These are phyloP conservation scores for Auanema freiburgensis DNA, from an alignment of 2,888 invertebrate species.

Conservation along the genomic window DNA sequence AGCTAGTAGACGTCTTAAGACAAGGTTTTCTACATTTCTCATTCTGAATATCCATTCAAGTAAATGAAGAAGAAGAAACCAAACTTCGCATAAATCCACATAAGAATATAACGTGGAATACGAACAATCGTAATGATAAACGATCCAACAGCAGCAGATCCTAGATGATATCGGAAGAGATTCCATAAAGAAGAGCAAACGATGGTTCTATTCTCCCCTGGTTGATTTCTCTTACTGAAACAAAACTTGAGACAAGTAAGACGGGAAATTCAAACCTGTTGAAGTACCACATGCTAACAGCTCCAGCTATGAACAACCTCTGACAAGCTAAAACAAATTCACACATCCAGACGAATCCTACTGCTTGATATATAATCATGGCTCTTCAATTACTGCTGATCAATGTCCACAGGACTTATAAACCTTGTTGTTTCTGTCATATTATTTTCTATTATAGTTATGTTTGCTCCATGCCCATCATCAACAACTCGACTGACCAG, in stretches of 20 bases:
- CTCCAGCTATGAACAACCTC: constrained; percentile 88
- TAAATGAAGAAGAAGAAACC: constrained; percentile 61
- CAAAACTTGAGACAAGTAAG: not conserved
- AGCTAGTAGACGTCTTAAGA: constrained; percentile 69
- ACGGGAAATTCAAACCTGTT: constrained; percentile 70
- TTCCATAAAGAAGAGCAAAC: constrained; percentile 15
- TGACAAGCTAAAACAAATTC: constrained; percentile 93
- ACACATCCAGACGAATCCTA: constrained; percentile 87
- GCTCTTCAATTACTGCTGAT: constrained; percentile 70
- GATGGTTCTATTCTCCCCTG: not conserved
- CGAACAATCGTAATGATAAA: constrained; percentile 66
- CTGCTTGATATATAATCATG: constrained; percentile 89
- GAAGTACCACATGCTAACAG: constrained; percentile 93
- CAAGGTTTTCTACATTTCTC: constrained; percentile 62
- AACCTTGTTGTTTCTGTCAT: constrained; percentile 18
- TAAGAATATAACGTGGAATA: constrained; percentile 66
- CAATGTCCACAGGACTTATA: not conserved
- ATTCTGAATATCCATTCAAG: constrained; percentile 54
- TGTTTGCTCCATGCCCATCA: constrained; percentile 4
- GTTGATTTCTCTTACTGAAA: not conserved
- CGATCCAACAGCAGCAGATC: constrained; percentile 67
- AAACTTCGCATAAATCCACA: constrained; percentile 66
- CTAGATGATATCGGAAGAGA: constrained; percentile 65
- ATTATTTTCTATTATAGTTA: constrained; percentile 16
- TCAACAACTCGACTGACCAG: not conserved